A percentile compares a stretch with the other conserved stretches of the same genome.
Evolutionary conservation across 1,140 invertebrate species (phyloP).

Genomic region (Anastatus disparis): DNA sequence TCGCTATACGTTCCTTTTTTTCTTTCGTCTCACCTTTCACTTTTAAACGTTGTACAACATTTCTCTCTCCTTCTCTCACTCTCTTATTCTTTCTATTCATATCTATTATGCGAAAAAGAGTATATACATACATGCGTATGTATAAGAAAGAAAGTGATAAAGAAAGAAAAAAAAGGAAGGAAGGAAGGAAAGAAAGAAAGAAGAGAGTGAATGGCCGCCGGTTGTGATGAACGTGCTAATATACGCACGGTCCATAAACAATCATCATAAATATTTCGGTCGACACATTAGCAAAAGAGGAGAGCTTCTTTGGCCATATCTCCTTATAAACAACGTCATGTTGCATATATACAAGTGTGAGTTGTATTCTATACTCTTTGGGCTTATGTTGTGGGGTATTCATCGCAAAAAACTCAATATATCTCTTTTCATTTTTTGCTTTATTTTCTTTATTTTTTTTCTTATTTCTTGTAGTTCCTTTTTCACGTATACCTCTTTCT

Average conservation of each 20-base stretch:
- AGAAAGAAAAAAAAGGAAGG: too few species aligned
- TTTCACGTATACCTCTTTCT: background rate
- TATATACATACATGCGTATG: too few species aligned
- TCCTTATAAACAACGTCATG: too few species aligned
- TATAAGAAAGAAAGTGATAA: conserved; percentile 37
- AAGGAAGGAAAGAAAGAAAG: conserved; percentile 35
- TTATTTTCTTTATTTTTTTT: background rate
- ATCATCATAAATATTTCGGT: conserved; percentile 65
- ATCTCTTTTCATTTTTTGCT: background rate
- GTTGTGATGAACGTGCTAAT: conserved; percentile 61
- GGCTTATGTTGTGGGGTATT: background rate
- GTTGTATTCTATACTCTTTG: background rate
- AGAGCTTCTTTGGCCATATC: too few species aligned
- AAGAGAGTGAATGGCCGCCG: conserved; percentile 21
- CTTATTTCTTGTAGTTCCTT: background rate
- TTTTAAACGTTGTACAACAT: conserved; percentile 6
- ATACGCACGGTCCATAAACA: conserved; percentile 64
- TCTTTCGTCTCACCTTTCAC: conserved; percentile 6
- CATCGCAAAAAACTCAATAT: conserved; percentile 9
- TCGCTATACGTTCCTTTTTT: background rate
- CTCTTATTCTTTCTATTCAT: conserved; percentile 1
- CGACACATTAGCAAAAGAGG: conserved; percentile 64
- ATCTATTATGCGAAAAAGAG: conserved; percentile 4
- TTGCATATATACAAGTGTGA: too few species aligned
- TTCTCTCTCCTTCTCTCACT: background rate